phyloP scores from a whole-genome alignment of 2,797 vertebrate genomes.

The Setipinna tenuifilis region DNA sequence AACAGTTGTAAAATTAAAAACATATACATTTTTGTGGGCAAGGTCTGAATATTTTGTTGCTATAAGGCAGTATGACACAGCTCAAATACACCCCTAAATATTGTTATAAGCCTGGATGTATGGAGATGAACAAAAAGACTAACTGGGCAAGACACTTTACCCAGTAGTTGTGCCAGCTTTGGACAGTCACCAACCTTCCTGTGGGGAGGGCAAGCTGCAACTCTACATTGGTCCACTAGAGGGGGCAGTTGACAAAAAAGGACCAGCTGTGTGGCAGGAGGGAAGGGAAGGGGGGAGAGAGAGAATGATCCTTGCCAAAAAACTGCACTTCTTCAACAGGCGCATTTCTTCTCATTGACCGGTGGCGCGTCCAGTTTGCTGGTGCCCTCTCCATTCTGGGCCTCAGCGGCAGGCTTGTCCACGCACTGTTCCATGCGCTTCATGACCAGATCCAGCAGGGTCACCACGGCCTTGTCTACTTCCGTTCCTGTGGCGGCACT shows the following conservation, averaged over 20 bases:
- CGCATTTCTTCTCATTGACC: slow-evolving; percentile 83
- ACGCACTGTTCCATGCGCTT: slow-evolving; percentile 96
- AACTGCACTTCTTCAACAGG: slow-evolving; percentile 77
- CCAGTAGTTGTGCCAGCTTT: not conserved
- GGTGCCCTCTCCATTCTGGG: slow-evolving; percentile 79
- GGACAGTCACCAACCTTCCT: not conserved
- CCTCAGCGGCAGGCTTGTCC: slow-evolving; percentile 81
- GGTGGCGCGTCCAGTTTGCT: slow-evolving; percentile 76
- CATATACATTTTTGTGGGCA: not conserved
- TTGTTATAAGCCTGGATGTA: not conserved
- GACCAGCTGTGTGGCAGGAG: slow-evolving; percentile 27
- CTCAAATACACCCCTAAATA: not conserved
- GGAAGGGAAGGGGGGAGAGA: not conserved
- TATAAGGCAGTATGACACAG: slow-evolving; percentile 18
- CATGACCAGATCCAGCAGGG: slow-evolving; percentile 95
- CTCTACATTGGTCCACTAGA: slow-evolving; percentile 59
- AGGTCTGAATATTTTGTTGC: not conserved
- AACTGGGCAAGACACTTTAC: slow-evolving; percentile 20
- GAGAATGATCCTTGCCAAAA: slow-evolving; percentile 45
- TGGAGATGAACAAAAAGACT: not conserved
- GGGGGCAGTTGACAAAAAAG: slow-evolving; percentile 37
- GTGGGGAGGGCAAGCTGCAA: slow-evolving; percentile 37
- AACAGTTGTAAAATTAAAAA: not conserved
- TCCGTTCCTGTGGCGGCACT: slow-evolving; percentile 89
- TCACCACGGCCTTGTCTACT: slow-evolving; percentile 88